Evolutionary conservation across 1,140 invertebrate genomes (phyloP).

Genomic region (Scaptomyza montana): DNA sequence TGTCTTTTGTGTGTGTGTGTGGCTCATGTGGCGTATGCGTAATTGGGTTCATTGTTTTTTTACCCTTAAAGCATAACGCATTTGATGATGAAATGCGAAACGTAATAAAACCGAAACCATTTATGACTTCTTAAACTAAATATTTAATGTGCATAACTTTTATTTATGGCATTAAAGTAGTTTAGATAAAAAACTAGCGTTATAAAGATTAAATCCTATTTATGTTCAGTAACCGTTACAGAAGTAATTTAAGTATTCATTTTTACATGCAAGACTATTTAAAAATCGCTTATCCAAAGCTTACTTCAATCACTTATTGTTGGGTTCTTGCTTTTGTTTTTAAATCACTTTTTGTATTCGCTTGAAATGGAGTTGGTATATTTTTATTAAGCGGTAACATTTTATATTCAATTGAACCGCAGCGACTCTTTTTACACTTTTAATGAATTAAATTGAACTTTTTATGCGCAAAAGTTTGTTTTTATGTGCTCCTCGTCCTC

Average conservation of each 20-base stretch:
- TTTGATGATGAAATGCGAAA: neutral
- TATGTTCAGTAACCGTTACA: neutral
- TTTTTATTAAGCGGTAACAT: slow-evolving; percentile 78
- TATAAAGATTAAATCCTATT: too few species aligned
- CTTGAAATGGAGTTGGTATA: slow-evolving; percentile 37
- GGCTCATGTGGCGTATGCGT: slow-evolving; percentile 69
- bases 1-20: slow-evolving; percentile 3
- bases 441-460: slow-evolving; percentile 82
- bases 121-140: neutral
- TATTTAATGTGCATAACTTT: neutral
- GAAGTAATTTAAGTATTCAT: neutral
- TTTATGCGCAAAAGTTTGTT: slow-evolving; percentile 71
- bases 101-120: neutral
- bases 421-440: slow-evolving; percentile 69
- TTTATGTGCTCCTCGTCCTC: slow-evolving; percentile 23
- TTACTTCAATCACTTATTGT: neutral
- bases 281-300: neutral
- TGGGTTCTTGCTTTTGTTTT: too few species aligned
- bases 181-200: too few species aligned
- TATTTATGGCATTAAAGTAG: neutral
- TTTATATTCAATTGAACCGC: slow-evolving; percentile 74
- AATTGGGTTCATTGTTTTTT: slow-evolving; percentile 63
- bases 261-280: neutral
- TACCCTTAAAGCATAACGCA: neutral
- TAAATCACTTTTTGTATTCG: neutral